These are phyloP conservation scores for Gryllus bimaculatus DNA, from an alignment of 1,140 invertebrate genomes.

Conservation along the genomic window DNA sequence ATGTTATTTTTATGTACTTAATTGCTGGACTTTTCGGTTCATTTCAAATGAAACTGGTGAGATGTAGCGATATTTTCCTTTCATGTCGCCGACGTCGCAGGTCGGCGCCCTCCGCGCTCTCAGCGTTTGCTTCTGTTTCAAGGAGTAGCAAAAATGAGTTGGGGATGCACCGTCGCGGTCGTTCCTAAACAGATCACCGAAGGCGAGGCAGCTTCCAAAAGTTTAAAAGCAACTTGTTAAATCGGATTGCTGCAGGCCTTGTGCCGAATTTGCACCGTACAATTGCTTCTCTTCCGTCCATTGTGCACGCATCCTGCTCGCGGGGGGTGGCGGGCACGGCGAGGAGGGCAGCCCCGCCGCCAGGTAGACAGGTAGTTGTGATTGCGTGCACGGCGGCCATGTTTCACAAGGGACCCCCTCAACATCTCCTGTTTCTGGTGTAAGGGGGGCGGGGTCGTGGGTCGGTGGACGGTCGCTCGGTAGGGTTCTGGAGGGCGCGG, in stretches of 20 bases:
- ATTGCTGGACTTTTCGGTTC: no score
- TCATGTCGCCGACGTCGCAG: no score
- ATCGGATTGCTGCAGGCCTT: background rate
- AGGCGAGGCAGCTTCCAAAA: background rate
- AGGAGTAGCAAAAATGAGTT: background rate
- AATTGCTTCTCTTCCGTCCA: background rate
- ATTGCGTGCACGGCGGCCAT: background rate
- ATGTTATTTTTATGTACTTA: no score
- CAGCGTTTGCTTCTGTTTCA: no score
- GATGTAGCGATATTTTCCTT: no score
- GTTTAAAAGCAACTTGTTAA: background rate
- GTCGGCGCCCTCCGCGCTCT: no score
- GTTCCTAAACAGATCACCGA: background rate
- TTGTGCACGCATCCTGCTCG: background rate
- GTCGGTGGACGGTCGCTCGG: background rate
- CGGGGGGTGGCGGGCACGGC: background rate
- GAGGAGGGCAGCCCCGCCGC: background rate
- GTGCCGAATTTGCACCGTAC: background rate
- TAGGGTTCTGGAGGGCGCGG: background rate
- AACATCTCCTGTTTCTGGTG: slow-evolving; percentile 3
- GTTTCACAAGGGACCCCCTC: background rate
- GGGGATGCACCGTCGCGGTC: background rate
- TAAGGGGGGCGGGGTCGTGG: background rate
- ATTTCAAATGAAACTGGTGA: no score
- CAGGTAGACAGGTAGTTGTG: slow-evolving; percentile 3